Percentiles rank a stretch among this genome's conserved stretches.
Conservation (phyloP, 2,797 vertebrate genomes). For the Sebastes steindachneri region DNA sequence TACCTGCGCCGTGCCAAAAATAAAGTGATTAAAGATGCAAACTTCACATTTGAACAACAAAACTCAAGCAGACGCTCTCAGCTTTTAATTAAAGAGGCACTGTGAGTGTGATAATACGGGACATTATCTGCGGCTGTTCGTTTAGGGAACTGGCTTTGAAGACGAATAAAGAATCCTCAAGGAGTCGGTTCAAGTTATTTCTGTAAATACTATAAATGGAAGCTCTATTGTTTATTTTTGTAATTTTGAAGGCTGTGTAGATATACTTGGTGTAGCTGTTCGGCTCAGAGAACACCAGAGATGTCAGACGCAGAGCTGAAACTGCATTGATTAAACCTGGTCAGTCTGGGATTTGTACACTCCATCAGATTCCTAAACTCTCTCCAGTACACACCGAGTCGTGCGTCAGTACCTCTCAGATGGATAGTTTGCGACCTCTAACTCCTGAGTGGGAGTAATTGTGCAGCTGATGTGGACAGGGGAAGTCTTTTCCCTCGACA, state of each 20-base stretch:
- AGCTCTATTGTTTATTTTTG: neutral
- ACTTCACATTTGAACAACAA: conserved; percentile 36
- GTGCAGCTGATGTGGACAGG: conserved; percentile 54
- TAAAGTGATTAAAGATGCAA: conserved; percentile 31
- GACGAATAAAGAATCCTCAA: conserved; percentile 35
- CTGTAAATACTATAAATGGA: conserved; percentile 39
- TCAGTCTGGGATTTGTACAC: conserved; percentile 38
- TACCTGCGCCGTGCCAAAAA: conserved; percentile 23
- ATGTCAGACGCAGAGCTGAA: conserved; percentile 7
- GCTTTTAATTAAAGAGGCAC: conserved; percentile 49
- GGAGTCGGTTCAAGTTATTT: conserved; percentile 29
- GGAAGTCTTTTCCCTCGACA: conserved; percentile 47
- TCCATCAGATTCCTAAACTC: conserved; percentile 38
- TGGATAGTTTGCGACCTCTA: conserved; percentile 57
- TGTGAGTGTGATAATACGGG: conserved; percentile 27
- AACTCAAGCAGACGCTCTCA: conserved; percentile 14
- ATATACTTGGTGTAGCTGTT: neutral
- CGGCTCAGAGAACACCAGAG: neutral
- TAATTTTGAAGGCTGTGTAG: neutral
- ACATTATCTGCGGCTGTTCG: conserved; percentile 22
- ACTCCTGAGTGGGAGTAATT: conserved; percentile 70
- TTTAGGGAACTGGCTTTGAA: conserved; percentile 49
- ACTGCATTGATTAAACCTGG: conserved; percentile 63
- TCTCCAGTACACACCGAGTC: conserved; percentile 39
- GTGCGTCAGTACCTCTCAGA: conserved; percentile 54